Evolutionary conservation across 2,888 invertebrate genomes (phyloP).

Genomic region (Mesorhabditis spiculigera): DNA sequence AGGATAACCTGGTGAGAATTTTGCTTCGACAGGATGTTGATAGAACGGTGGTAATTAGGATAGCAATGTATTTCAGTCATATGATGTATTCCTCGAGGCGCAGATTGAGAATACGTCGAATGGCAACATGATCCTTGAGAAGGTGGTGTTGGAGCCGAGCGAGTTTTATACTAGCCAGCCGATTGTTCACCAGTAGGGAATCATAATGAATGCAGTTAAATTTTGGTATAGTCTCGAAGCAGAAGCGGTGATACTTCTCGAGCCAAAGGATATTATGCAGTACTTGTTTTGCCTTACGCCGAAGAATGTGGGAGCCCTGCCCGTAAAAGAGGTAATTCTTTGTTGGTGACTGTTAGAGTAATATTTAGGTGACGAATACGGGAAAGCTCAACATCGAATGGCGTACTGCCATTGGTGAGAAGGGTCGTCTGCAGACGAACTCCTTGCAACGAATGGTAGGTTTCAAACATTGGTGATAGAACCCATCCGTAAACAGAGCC

Average conservation of each 20-base stretch:
- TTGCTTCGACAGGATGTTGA: background rate
- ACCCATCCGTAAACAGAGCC: constrained; percentile 69
- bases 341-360: constrained; percentile 48
- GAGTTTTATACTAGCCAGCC: constrained; percentile 72
- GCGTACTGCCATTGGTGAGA: constrained; percentile 92
- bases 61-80: constrained; percentile 63
- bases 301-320: constrained; percentile 26
- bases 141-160: constrained; percentile 87
- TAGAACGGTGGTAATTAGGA: background rate
- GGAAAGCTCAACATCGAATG: constrained; percentile 97
- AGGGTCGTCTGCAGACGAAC: constrained; percentile 91
- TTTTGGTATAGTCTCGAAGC: background rate
- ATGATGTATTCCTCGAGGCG: constrained; percentile 73
- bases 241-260: constrained; percentile 63
- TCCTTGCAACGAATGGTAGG: constrained; percentile 81
- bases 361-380: constrained; percentile 71
- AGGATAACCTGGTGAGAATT: constrained; percentile 38
- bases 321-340: constrained; percentile 8
- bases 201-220: background rate
- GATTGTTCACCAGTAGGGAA: constrained; percentile 49
- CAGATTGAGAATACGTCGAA: constrained; percentile 89
- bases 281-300: constrained; percentile 77
- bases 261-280: constrained; percentile 85
- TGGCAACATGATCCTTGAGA: constrained; percentile 86
- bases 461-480: constrained; percentile 15